A percentile compares a stretch with the other conserved stretches of the same genome.
Conservation (phyloP, 92 coral and sea anemone species). For the Phenganax marumi region DNA sequence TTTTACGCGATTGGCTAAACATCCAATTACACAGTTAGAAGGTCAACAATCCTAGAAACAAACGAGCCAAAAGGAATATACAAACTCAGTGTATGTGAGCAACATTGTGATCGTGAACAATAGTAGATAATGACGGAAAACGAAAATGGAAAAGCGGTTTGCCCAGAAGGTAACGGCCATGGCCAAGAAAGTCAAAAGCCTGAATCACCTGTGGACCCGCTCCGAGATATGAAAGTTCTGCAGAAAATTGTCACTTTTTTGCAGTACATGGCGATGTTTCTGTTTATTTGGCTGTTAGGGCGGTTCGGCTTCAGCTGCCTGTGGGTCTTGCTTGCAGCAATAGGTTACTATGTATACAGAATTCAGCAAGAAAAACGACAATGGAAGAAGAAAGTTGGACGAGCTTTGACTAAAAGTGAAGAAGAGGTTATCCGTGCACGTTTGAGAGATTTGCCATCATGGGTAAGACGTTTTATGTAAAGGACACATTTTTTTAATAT, state of each 20-base stretch:
- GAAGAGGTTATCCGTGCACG: conserved; percentile 63
- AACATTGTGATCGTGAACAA: background rate
- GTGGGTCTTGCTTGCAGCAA: conserved; percentile 60
- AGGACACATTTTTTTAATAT: background rate
- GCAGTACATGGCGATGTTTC: conserved; percentile 61
- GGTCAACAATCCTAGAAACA: conserved; percentile 8
- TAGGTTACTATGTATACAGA: conserved; percentile 55
- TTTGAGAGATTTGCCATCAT: conserved; percentile 75
- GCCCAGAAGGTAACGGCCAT: background rate
- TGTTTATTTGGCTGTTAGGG: conserved; percentile 67
- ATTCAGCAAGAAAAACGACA: conserved; percentile 57
- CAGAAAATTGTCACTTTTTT: conserved; percentile 53
- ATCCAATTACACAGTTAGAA: background rate
- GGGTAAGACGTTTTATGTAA: conserved; percentile 52
- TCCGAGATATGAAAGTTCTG: conserved; percentile 34
- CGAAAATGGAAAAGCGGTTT: conserved; percentile 4
- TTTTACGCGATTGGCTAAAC: conserved; percentile 10
- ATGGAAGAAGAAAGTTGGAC: conserved; percentile 52
- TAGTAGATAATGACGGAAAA: background rate
- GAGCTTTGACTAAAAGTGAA: conserved; percentile 64
- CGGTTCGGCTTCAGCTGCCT: conserved; percentile 67
- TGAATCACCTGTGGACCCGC: background rate
- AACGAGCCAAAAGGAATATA: background rate
- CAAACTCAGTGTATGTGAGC: conserved; percentile 5
- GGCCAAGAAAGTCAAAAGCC: background rate